Evolutionary conservation across 2,113 vertebrate species (phyloP), one percentile per base, ranked within the genome.

Genomic region (Antechinus stuartii): DNA sequence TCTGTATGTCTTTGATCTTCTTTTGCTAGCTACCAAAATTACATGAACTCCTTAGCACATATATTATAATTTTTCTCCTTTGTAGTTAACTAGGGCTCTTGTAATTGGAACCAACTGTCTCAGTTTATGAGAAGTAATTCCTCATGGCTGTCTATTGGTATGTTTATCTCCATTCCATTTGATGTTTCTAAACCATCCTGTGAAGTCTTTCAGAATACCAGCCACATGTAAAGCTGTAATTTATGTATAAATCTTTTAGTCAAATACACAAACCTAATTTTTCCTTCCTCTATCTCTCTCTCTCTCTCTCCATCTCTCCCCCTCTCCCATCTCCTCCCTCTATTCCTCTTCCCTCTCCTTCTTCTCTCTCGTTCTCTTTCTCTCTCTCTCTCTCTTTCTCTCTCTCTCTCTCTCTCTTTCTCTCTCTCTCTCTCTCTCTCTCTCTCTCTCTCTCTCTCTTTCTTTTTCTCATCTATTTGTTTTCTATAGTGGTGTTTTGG

Each of bases 361-460:
- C 4, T 16, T 54, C 2, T 22, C 54, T 22, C 4, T 54, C 2
- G 0, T 12, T 0, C 49, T 49, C 49, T 49, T 3, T 49, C 4
- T 5, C 49, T 49, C 49, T 4, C 5, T 19, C 6, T 3, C 49
- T 7, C 4, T 5, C 49, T 49, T 7, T 49, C 49, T 49, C 49
- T 49, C 49, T 49, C 49, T 49, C 49, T 49, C 49, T 49, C 49
- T 49, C 49, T 49, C 49, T 49, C 49, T 49, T 5, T 49, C 49
- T 49, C 49, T 49, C 49, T 49, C 49, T 49, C 49, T 49, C 49
- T 49, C 49, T 49, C 49, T 49, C 49, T 49, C 30, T 68, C 14
- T 19, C 61, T n/a, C 30, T 76, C 61, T 76, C 0, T 76, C 0
- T 61, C 49, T 49, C 49, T 49, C 49, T 54, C 12, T 54, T 9